Conservation (phyloP, 2,797 vertebrate genomes). For the Discoglossus pictus region DNA sequence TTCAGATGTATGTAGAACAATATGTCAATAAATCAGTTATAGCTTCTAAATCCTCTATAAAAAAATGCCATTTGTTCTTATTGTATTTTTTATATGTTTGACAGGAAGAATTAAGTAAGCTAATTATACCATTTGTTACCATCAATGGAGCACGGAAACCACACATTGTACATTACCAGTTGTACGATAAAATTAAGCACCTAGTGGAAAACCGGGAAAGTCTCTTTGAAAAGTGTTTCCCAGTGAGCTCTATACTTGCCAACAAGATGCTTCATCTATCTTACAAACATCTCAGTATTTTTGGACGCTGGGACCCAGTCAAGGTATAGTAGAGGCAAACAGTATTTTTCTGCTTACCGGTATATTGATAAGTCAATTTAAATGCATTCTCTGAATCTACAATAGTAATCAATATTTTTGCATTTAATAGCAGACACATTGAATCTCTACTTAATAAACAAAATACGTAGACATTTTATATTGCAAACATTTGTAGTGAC, state of each 20-base stretch:
- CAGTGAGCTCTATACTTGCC: constrained; percentile 73
- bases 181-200: constrained; percentile 73
- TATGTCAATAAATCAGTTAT: too few relatives aligned
- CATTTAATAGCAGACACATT: too few relatives aligned
- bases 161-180: constrained; percentile 67
- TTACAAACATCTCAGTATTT: constrained; percentile 84
- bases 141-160: constrained; percentile 71
- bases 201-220: constrained; percentile 82
- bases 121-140: constrained; percentile 68
- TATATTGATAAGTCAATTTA: too few relatives aligned
- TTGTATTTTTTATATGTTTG: constrained; percentile 32
- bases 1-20: too few relatives aligned
- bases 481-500: too few relatives aligned
- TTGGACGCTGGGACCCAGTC: constrained; percentile 87
- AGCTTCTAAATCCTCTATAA: too few relatives aligned
- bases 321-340: constrained; percentile 82
- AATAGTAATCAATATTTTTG: too few relatives aligned
- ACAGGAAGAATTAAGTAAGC: constrained; percentile 71
- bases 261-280: constrained; percentile 77
- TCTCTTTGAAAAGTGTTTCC: constrained; percentile 85
- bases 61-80: too few relatives aligned
- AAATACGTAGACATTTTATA: too few relatives aligned
- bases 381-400: too few relatives aligned
- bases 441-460: too few relatives aligned
- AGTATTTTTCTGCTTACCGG: not conserved